Evolutionary conservation across 2,888 invertebrate genomes (phyloP), one percentile per base, ranked within the genome.

Genomic region (Bellardia pandia): DNA sequence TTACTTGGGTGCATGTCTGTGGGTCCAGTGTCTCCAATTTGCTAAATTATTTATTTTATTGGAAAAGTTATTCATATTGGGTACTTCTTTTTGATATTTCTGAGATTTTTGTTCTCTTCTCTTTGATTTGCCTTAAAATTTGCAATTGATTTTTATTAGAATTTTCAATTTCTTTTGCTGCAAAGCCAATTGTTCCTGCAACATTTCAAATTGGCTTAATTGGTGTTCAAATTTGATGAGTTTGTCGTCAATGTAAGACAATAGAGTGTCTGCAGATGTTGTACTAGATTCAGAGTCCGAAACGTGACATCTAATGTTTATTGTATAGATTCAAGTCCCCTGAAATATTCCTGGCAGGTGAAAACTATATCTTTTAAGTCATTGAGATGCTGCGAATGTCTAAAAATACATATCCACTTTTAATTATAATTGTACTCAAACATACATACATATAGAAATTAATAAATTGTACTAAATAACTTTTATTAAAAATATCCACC

Each of bases 171-270:
- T 58, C 2, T 13, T 42, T n/a, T 74, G 58, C 6, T 60, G 40
- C 3, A 9, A 5, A 6, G 8, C 30, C 0, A 74, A 2, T 30
- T 58, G 45, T 13, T 60, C 30, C 4, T 40, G 13, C 14, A 74
- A 30, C 5, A 13, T 11, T 74, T 74, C 58, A 42, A 58, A 74
- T 30, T 74, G 11, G 5, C 42, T 56, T 42, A 74, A 42, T 74
- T 60, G 13, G 1, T 23, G 14, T 14, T 42, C 58, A 5, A 74
- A 6, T 8, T 30, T 42, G 1, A 13, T 7, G 3, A 74, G 7
- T 45, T 60, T 60, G 3, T 14, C 45, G 11, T 45, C 42, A 16
- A 74, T 23, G 11, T 1, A 1, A 23, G 40, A 8, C 11, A 74
- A 8, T n/a, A 51, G 14, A 5, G 16, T 4, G 16, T 71, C 71